Base-by-base conservation (phyloP, 2,888 invertebrate genomes). In the Rhopalosiphum nymphaeae region DNA sequence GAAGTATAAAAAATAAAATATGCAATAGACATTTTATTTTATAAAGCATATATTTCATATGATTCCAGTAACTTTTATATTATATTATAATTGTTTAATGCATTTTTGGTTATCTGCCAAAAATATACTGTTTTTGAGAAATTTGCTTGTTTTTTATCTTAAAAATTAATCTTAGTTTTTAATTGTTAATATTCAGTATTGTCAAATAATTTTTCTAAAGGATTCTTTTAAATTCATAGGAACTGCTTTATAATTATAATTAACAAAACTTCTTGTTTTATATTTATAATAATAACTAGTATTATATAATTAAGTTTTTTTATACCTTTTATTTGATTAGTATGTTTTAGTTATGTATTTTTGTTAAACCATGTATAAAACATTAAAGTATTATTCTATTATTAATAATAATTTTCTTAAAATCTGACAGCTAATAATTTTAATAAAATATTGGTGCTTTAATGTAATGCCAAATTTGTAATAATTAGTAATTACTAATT, bases 281-380 rank as follows among this genome's bases (percentile, higher is more conserved):
- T 78, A 46, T 78, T 78, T 78, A 42, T 53, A 44, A 36, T 49
- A 49, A 36, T 49, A 49, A 21, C 5, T 16, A 87, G 49, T n/a
- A n/a, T 49, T 49, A n/a, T 78, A 78, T 26, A 9, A 44, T 26
- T 91, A 91, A 44, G 7, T 49, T 90, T 67, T 57, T 57, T 57
- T 42, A 67, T 67, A 42, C 5, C 36, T 46, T 89, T 91, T 49
- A 49, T 78, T 36, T 1, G 26, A 84, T n/a, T 85, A 56, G n/a
- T 56, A 56, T 91, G 42, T 53, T 91, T 85, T n/a, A 91, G 53
- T 91, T 84, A 84, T 26, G 13, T 91, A 84, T 84, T 91, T 91
- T 91, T 91, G 53, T 91, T 91, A 53, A 53, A 78, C 26, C 11
- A 84, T 91, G 53, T 84, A 13, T 44, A 56, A 84, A 56, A 11